Percentiles rank a stretch among this genome's conserved stretches.
Evolutionary conservation across 2,797 vertebrate species (phyloP).

Genomic region (Spinibarbus caldwelli): DNA sequence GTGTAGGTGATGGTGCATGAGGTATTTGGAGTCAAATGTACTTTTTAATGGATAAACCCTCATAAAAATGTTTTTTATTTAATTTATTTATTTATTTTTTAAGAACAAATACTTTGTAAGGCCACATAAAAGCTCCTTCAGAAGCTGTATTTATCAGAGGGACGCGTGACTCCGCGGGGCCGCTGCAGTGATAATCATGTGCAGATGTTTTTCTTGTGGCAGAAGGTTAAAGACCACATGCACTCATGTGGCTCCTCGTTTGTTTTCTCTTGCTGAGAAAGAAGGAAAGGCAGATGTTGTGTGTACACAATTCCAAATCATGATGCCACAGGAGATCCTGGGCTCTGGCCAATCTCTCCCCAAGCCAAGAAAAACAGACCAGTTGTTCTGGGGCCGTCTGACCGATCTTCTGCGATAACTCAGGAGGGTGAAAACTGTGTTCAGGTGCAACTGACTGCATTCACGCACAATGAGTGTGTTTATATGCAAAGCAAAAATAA

Average conservation of each 20-base stretch:
- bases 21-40: neutral
- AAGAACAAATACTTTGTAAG: neutral
- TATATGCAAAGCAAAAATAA: neutral
- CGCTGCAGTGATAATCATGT: conserved; percentile 3
- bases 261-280: conserved; percentile 45
- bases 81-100: too few species aligned
- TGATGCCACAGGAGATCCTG: conserved; percentile 5
- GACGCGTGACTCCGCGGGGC: neutral
- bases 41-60: neutral
- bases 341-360: neutral
- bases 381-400: neutral
- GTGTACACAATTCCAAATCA: conserved; percentile 25
- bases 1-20: neutral
- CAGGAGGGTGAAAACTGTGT: neutral
- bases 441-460: neutral
- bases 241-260: conserved; percentile 7
- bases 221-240: conserved; percentile 44
- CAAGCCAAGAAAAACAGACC: conserved; percentile 22
- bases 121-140: neutral
- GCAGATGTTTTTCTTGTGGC: conserved; percentile 44
- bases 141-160: neutral
- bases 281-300: conserved; percentile 39
- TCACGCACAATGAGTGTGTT: neutral
- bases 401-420: neutral
- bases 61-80: neutral